phyloP scores from a whole-genome alignment of 23 tunicate genomes.

The Clavelina lepadiformis region DNA sequence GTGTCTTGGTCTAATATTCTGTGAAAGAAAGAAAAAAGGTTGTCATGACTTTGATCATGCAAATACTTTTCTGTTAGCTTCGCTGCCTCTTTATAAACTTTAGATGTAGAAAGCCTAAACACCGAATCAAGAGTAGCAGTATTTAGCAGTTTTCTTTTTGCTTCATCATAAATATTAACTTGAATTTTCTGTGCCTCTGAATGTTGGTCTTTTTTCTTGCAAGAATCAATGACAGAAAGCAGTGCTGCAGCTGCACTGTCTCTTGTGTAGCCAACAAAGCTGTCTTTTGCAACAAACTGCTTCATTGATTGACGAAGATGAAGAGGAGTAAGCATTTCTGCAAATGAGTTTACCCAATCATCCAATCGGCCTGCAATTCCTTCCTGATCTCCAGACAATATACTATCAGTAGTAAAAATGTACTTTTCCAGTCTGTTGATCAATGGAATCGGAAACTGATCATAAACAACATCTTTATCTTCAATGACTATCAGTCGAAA shows the following conservation, averaged over 20 bases:
- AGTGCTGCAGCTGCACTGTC: slow-evolving; percentile 61
- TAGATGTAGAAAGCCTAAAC: slow-evolving; percentile 33
- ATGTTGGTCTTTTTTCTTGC: background rate
- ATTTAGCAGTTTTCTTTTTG: slow-evolving; percentile 22
- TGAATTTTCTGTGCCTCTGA: background rate
- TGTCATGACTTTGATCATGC: slow-evolving; percentile 48
- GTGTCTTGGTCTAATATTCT: background rate
- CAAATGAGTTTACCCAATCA: slow-evolving; percentile 32
- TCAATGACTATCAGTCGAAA: slow-evolving; percentile 68
- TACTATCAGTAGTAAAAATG: slow-evolving; percentile 47
- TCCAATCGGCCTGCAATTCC: slow-evolving; percentile 6
- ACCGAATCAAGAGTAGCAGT: slow-evolving; percentile 76
- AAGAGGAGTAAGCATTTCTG: background rate
- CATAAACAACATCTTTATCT: slow-evolving; percentile 51
- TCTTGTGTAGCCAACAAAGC: slow-evolving; percentile 39
- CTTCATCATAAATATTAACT: slow-evolving; percentile 10
- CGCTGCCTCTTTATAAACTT: slow-evolving; percentile 18
- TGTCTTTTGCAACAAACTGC: slow-evolving; percentile 17
- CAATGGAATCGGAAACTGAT: slow-evolving; percentile 74
- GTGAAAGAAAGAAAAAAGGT: slow-evolving; percentile 14
- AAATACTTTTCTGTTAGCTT: slow-evolving; percentile 30
- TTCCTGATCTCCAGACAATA: slow-evolving; percentile 17
- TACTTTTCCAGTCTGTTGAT: slow-evolving; percentile 74
- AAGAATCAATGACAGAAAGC: background rate
- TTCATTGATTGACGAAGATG: background rate